phyloP scores from a whole-genome alignment of 1,140 invertebrate species.

The Reticulitermes speratus region DNA sequence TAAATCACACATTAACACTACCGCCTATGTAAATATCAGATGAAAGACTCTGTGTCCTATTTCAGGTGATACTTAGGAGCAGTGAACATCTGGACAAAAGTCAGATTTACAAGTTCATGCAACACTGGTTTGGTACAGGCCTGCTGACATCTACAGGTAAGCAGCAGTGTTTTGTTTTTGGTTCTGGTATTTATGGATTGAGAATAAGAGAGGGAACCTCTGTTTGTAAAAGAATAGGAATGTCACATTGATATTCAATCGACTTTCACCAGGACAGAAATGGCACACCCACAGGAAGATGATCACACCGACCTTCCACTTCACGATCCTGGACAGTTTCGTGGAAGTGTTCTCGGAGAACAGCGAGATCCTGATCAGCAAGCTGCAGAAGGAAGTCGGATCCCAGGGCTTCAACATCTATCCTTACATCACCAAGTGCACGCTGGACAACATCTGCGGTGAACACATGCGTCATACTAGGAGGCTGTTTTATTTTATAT shows the following conservation, averaged over 20 bases:
- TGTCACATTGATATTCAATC: too few relatives aligned
- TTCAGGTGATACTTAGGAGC: neutral
- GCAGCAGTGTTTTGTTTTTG: neutral
- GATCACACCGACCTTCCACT: conserved; percentile 75
- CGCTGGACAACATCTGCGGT: conserved; percentile 77
- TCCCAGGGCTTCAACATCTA: conserved; percentile 56
- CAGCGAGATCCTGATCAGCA: conserved; percentile 55
- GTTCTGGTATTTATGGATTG: too few relatives aligned
- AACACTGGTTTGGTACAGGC: neutral
- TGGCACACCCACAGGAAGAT: conserved; percentile 69
- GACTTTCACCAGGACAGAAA: conserved; percentile 52
- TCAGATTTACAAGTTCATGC: neutral
- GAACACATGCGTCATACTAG: conserved; percentile 36
- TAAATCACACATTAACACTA: too few relatives aligned
- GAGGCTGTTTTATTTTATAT: too few relatives aligned
- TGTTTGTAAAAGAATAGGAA: too few relatives aligned
- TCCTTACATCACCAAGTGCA: conserved; percentile 62
- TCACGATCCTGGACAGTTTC: conserved; percentile 72
- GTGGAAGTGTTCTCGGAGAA: conserved; percentile 69
- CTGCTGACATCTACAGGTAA: neutral
- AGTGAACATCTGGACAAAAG: neutral
- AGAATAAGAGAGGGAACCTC: too few relatives aligned
- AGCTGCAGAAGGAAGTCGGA: conserved; percentile 50
- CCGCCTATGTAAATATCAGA: too few relatives aligned
- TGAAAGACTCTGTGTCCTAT: neutral